Percentiles rank a stretch among this genome's conserved stretches.
phyloP scores from a whole-genome alignment of 2,113 vertebrate genomes.

The Platichthys flesus region DNA sequence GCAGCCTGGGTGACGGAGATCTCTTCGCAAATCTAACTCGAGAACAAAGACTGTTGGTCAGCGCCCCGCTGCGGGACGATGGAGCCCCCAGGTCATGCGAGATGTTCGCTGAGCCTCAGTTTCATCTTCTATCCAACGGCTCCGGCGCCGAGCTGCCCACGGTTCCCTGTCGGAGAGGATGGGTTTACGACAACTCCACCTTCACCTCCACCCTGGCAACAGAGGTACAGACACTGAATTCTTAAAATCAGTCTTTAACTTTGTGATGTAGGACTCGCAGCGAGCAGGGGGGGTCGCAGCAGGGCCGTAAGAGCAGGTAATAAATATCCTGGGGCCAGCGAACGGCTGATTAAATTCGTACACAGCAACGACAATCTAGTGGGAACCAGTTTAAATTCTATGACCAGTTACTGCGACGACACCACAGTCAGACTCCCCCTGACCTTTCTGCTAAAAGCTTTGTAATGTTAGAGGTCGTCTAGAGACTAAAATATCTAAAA shows the following conservation, averaged over 20 bases:
- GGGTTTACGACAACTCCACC: slow-evolving; percentile 85
- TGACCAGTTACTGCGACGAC: too few species aligned
- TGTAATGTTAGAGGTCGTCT: too few species aligned
- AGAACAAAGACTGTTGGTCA: slow-evolving; percentile 77
- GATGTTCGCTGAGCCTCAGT: slow-evolving; percentile 83
- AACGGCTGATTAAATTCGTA: too few species aligned
- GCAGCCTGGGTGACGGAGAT: slow-evolving; percentile 42
- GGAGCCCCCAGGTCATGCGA: slow-evolving; percentile 83
- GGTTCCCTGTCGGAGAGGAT: slow-evolving; percentile 83
- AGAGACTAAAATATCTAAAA: too few species aligned
- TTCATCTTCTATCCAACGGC: slow-evolving; percentile 77
- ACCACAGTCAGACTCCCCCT: too few species aligned
- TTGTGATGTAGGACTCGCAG: too few species aligned
- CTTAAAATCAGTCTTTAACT: background rate
- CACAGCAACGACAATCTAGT: too few species aligned
- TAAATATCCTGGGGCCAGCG: too few species aligned
- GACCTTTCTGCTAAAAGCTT: too few species aligned
- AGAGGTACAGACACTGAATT: slow-evolving; percentile 76
- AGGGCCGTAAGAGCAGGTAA: too few species aligned
- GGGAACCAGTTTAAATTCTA: too few species aligned
- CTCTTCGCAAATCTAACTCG: slow-evolving; percentile 78
- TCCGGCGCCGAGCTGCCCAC: slow-evolving; percentile 28
- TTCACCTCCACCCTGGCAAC: slow-evolving; percentile 89
- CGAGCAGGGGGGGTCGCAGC: too few species aligned
- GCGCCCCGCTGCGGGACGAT: slow-evolving; percentile 76